Conservation (phyloP, 2,113 vertebrate species). For the Paracanthobrama guichenoti region DNA sequence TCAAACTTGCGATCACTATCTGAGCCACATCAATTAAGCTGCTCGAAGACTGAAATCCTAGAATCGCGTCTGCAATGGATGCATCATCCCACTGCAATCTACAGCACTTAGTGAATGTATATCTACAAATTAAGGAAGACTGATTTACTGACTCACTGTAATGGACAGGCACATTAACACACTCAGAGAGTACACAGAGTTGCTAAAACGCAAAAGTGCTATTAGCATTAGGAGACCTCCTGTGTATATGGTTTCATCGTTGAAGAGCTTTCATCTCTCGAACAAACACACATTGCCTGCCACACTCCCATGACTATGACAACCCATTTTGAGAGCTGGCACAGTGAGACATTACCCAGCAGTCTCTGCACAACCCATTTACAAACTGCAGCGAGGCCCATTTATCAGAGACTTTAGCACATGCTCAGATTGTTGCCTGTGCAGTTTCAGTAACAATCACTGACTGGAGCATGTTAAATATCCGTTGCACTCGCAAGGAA, state of each 20-base stretch:
- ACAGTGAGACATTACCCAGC: constrained; percentile 46
- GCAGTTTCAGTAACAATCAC: constrained; percentile 37
- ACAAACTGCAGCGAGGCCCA: constrained; percentile 44
- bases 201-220: constrained; percentile 50
- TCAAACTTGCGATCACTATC: not conserved
- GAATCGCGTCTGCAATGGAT: not conserved
- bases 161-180: constrained; percentile 52
- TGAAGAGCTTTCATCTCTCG: constrained; percentile 53
- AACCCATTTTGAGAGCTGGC: constrained; percentile 47
- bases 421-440: constrained; percentile 36
- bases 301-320: constrained; percentile 32
- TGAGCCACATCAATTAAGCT: not conserved
- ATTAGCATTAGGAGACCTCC: constrained; percentile 60
- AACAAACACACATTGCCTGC: constrained; percentile 43
- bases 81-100: constrained; percentile 28
- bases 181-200: constrained; percentile 23
- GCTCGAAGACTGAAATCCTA: constrained; percentile 22
- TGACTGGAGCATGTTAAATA: constrained; percentile 30
- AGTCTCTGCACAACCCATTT: constrained; percentile 50
- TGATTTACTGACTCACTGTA: constrained; percentile 47
- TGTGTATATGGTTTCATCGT: constrained; percentile 51
- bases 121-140: constrained; percentile 45
- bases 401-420: constrained; percentile 46
- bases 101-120: constrained; percentile 40
- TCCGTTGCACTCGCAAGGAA: not conserved